Base-by-base conservation (phyloP, 2,888 invertebrate genomes). In the Diaphora mendica region DNA sequence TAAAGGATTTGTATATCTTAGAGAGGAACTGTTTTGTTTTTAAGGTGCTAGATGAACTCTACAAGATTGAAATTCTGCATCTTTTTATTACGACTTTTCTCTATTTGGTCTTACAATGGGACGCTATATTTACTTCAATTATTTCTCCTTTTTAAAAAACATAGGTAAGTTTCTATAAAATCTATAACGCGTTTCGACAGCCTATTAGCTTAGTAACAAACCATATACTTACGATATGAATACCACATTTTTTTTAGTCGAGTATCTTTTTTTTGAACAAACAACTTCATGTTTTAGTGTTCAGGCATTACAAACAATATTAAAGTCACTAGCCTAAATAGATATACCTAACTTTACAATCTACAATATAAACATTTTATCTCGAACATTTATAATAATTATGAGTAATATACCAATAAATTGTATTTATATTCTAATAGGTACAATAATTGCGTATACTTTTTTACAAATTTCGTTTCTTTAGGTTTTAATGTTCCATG, bases 361-460 rank as follows among this genome's bases (percentile, higher is more conserved):
- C 51, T 71, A 75, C 26, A 39, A 44, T 55, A 71, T 68, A 69
- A 68, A 71, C 15, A 26, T 62, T 44, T 69, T 70, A 81, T 77
- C 70, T 74, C 76, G 75, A 71, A 82, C 64, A 77, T 75, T 51
- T 30, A 64, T 68, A 76, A 76, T 76, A 72, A 76, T 78, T 71
- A 84, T 70, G 70, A 79, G 65, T 70, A 71, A 71, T 65, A 68
- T 74, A 75, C 67, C 77, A 77, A 73, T 72, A 42, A 73, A 74
- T 82, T 78, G n/a, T 77, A 76, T 78, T 39, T 75, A 78, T 72
- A 75, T 69, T 64, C 71, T 79, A 80, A 73, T 81, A 81, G 79
- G 72, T 84, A 84, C 77, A 82, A 77, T 78, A 75, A 79, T 78
- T 72, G 74, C 85, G 85, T 84, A 84, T 84, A 84, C 85, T 77